Conservation (phyloP, 2,797 vertebrate species). For the Semotilus atromaculatus region DNA sequence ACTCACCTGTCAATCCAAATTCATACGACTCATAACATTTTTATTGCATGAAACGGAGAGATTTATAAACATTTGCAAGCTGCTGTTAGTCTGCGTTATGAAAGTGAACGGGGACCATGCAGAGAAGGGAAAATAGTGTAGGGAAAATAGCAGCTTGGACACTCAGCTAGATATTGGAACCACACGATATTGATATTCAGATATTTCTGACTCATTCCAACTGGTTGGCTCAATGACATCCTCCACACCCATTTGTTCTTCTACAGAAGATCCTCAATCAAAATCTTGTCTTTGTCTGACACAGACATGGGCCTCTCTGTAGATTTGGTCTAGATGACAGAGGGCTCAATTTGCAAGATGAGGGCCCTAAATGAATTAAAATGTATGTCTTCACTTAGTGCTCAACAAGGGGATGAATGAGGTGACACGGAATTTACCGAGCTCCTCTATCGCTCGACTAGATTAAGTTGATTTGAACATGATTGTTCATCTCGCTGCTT, state of each 20-base stretch:
- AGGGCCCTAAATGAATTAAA: conserved; percentile 43
- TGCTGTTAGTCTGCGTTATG: neutral
- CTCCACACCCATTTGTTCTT: conserved; percentile 13
- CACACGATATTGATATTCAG: conserved; percentile 18
- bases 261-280: conserved; percentile 26
- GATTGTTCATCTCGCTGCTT: conserved; percentile 40
- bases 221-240: conserved; percentile 28
- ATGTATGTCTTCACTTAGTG: conserved; percentile 25
- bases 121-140: neutral
- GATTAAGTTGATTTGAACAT: conserved; percentile 35
- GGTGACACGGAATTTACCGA: conserved; percentile 17
- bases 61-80: neutral
- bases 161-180: neutral
- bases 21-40: neutral
- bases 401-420: conserved; percentile 32
- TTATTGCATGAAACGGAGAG: neutral
- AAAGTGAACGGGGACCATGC: neutral
- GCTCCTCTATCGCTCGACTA: conserved; percentile 17
- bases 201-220: conserved; percentile 16
- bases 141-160: neutral
- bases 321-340: conserved; percentile 39
- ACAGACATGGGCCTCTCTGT: conserved; percentile 15
- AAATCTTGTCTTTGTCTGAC: conserved; percentile 24
- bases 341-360: conserved; percentile 36
- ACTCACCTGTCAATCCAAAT: neutral